Evolutionary conservation across 2,113 vertebrate genomes (phyloP), one percentile per base, ranked within the genome.

Genomic region (Aspiorhynchus laticeps): DNA sequence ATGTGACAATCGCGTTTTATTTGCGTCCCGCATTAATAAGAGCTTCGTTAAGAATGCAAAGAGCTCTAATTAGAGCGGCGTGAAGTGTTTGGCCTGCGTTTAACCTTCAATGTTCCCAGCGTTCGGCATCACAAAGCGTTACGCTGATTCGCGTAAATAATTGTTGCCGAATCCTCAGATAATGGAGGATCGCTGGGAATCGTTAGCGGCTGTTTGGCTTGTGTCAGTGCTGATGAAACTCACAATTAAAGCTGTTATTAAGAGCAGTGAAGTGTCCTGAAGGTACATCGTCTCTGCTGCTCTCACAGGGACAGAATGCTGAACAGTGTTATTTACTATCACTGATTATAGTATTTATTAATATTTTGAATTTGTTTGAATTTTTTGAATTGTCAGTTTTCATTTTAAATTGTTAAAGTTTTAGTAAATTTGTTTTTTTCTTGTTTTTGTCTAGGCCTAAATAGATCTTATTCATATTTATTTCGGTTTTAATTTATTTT

Each of bases 181-280:
- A 24, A 43, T 43, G 75, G 33, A 67, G 75, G 33, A 67, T 59
- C 19, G 6, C 56, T 26, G 67, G 88, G 83, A 74, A 78, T 51
- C 21, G 61, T 36, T 48, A 26, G 85, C 46, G 77, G 71, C 46
- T 26, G 67, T 79, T 87, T 33, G 75, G 73, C 73, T 87, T 38
- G 76, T 87, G 86, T 89, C 86, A 78, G 63, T 41, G 78, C 48
- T 78, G 59, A 82, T 82, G n/a, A 82, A 82, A 1, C 80, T 82
- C 80, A 82, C 17, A 79, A 85, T 85, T 87, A 89, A 69, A 65
- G 48, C 17, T 12, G 69, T 76, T 71, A 69, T 81, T 81, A 85
- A 26, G 69, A 75, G 33, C 24, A 67, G 46, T 41, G 14, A 28
- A 14, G 51, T 65, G 31, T 79, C 67, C 82, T 43, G 26, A 87